phyloP scores from a whole-genome alignment of 1,140 invertebrate species.

The Ladona fulva region DNA sequence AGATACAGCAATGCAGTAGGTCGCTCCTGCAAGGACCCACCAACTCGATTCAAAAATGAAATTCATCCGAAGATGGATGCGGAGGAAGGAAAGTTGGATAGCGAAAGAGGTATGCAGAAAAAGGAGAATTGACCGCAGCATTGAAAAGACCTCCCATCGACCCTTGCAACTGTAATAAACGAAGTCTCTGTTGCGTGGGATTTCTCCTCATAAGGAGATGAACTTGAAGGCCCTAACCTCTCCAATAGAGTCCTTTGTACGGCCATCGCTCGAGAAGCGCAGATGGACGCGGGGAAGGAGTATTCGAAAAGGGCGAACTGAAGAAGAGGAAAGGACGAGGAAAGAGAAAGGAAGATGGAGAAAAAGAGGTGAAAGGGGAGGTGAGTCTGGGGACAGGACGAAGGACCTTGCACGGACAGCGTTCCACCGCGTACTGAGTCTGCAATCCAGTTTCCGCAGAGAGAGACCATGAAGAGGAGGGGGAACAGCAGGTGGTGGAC shows the following conservation, averaged over 20 bases:
- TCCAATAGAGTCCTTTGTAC: not conserved
- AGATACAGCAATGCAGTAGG: too few relatives aligned
- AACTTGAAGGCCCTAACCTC: not conserved
- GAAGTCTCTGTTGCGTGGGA: not conserved
- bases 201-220: not conserved
- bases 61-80: too few relatives aligned
- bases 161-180: not conserved
- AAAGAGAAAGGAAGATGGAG: not conserved
- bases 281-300: not conserved
- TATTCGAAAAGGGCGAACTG: not conserved
- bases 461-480: not conserved
- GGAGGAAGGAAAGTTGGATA: too few relatives aligned
- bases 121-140: not conserved
- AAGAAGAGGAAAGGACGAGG: not conserved
- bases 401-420: not conserved
- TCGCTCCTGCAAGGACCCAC: too few relatives aligned
- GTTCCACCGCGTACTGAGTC: conserved; percentile 1
- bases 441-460: not conserved
- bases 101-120: not conserved
- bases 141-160: not conserved
- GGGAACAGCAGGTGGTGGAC: not conserved
- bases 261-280: not conserved
- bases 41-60: too few relatives aligned
- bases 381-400: not conserved
- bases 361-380: not conserved